Conservation (phyloP, 2,797 vertebrate genomes). For the Pygocentrus nattereri region DNA sequence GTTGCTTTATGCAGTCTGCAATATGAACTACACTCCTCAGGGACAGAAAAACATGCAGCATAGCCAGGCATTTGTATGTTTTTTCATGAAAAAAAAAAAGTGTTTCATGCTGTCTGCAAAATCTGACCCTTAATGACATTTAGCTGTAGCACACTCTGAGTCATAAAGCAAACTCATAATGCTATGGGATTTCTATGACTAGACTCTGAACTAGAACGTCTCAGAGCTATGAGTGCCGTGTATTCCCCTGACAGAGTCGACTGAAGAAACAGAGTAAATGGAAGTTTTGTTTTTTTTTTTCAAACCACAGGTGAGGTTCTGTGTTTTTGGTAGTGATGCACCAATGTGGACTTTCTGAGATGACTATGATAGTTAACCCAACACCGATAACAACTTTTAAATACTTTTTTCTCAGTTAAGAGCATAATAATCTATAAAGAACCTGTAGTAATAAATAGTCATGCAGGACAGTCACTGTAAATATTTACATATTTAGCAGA, state of each 20-base stretch:
- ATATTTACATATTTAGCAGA: background rate
- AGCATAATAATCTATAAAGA: too few species aligned
- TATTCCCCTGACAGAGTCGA: background rate
- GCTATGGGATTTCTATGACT: background rate
- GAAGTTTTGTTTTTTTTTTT: background rate
- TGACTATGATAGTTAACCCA: background rate
- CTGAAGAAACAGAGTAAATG: background rate
- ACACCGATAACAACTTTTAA: background rate
- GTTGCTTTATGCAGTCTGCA: too few species aligned
- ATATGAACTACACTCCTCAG: background rate
- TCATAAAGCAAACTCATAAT: background rate
- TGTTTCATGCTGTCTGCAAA: background rate
- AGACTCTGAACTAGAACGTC: background rate
- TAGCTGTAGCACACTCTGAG: background rate
- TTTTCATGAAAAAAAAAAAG: background rate
- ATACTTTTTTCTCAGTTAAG: background rate
- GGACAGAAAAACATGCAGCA: too few species aligned
- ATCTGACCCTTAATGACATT: slow-evolving; percentile 3
- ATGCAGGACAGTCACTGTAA: too few species aligned
- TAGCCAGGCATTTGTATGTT: background rate
- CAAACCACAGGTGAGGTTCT: background rate
- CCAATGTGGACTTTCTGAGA: background rate
- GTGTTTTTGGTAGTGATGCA: background rate
- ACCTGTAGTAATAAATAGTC: too few species aligned
- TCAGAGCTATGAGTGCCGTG: background rate